Evolutionary conservation across 1,140 invertebrate genomes (phyloP), one percentile per base, ranked within the genome.

Genomic region (Euschistus heros): DNA sequence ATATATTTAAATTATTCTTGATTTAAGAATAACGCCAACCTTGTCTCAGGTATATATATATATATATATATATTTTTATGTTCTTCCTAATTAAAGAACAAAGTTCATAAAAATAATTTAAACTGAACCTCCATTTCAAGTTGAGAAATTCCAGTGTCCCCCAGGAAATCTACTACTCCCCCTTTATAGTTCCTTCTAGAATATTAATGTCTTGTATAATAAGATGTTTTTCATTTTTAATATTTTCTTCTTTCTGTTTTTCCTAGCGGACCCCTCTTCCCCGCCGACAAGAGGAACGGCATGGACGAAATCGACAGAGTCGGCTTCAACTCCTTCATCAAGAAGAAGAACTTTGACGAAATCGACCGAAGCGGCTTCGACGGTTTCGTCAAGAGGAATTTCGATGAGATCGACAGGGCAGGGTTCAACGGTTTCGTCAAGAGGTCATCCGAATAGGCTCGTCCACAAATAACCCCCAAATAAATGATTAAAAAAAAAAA

Each of bases 261-360:
- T 30, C 72, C 74, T 62, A 24, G 72, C 60, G 73, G 67, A 22
- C 26, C 24, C 6, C 50, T 33, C 10, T 64, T 64, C 37, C 57
- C 63, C 37, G 76, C 78, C 64, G 74, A 70, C 30, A 82, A 82
- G 72, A 75, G 79, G 70, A 80, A 84, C 67, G 54, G 54, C 2
- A 80, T 84, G 47, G 79, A 83, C 69, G 83, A 84, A 69, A 83
- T 83, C 67, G 80, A 82, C 72, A 74, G 79, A 44, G 78, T 78
- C 66, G 81, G 80, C 30, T 83, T 82, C 68, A 76, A 78, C n/a
- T 78, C 76, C 6, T 79, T 84, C 69, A 69, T 73, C 47, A 80
- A 80, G 52, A 83, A 82, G 65, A 75, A 76, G 47, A 80, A 79
- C 70, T 79, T 83, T 65, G 81, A 83, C 66, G 80, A 81, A 66